Percentiles rank a stretch among this genome's conserved stretches.
These are phyloP conservation scores for Deroplatys truncata DNA, from an alignment of 2,888 invertebrate species.

Conservation along the genomic window DNA sequence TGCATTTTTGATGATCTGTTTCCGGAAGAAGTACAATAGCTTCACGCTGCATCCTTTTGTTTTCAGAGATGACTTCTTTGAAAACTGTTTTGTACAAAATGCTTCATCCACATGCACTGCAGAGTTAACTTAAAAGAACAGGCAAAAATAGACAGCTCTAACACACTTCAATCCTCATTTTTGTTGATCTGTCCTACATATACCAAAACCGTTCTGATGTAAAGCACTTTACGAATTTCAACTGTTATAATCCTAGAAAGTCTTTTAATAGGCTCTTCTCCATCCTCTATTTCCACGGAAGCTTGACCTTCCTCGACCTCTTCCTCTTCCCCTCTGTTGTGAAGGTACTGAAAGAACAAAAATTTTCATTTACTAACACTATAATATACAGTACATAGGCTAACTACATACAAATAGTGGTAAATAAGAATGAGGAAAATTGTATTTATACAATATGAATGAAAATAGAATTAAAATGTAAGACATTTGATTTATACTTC, in stretches of 20 bases:
- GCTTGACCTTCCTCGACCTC: slow-evolving; percentile 34
- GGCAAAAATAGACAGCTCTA: neutral
- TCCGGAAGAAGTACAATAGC: neutral
- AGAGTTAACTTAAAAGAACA: neutral
- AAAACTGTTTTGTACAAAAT: neutral
- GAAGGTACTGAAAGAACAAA: slow-evolving; percentile 29
- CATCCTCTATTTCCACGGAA: slow-evolving; percentile 34
- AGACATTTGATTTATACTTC: no score
- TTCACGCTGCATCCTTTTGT: neutral
- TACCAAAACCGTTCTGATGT: neutral
- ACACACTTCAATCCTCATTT: neutral
- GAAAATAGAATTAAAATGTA: no score
- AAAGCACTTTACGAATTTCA: neutral
- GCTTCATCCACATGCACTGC: no score
- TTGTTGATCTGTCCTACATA: neutral
- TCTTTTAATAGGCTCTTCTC: slow-evolving; percentile 28
- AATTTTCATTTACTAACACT: neutral
- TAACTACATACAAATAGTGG: neutral
- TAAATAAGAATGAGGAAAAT: neutral
- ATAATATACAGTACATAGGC: neutral
- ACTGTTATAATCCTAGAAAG: neutral
- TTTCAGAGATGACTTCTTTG: neutral
- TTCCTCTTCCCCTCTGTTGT: slow-evolving; percentile 33
- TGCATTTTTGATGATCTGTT: neutral
- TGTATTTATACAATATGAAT: neutral